These are phyloP conservation scores for Aethes cnicana DNA, from an alignment of 2,888 invertebrate genomes.

Conservation along the genomic window DNA sequence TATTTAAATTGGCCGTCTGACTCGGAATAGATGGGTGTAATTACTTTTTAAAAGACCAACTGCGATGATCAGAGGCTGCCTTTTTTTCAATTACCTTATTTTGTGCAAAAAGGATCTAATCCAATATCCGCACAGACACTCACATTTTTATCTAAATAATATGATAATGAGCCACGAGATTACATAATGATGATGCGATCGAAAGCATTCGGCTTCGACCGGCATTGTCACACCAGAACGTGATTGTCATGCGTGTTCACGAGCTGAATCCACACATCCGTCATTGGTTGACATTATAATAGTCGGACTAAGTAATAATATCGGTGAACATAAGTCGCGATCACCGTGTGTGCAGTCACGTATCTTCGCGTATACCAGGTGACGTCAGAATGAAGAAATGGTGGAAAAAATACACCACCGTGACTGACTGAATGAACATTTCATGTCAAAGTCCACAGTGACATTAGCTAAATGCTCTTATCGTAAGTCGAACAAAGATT, in stretches of 20 bases:
- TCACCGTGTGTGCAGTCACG: slow-evolving; percentile 19
- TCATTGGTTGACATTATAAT: slow-evolving; percentile 23
- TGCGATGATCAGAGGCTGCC: background rate
- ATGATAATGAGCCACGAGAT: slow-evolving; percentile 22
- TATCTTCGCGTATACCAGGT: slow-evolving; percentile 3
- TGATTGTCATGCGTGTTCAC: slow-evolving; percentile 31
- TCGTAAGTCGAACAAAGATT: background rate
- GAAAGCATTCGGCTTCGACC: slow-evolving; percentile 18
- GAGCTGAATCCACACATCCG: slow-evolving; percentile 24
- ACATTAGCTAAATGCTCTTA: background rate
- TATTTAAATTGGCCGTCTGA: slow-evolving; percentile 50
- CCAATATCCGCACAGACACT: too few species aligned
- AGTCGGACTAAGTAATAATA: slow-evolving; percentile 10
- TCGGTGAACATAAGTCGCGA: slow-evolving; percentile 5
- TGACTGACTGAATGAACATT: background rate
- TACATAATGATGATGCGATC: slow-evolving; percentile 35
- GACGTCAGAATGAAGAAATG: slow-evolving; percentile 22
- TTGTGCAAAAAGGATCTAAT: too few species aligned
- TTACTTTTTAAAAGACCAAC: slow-evolving; percentile 41
- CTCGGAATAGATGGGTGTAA: slow-evolving; percentile 46
- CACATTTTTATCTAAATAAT: slow-evolving; percentile 14
- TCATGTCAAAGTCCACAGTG: background rate
- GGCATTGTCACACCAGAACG: slow-evolving; percentile 37
- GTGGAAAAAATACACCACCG: background rate
- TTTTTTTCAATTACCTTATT: background rate